Evolutionary conservation across 2,113 vertebrate genomes (phyloP).

Genomic region (Marmota flaviventris): DNA sequence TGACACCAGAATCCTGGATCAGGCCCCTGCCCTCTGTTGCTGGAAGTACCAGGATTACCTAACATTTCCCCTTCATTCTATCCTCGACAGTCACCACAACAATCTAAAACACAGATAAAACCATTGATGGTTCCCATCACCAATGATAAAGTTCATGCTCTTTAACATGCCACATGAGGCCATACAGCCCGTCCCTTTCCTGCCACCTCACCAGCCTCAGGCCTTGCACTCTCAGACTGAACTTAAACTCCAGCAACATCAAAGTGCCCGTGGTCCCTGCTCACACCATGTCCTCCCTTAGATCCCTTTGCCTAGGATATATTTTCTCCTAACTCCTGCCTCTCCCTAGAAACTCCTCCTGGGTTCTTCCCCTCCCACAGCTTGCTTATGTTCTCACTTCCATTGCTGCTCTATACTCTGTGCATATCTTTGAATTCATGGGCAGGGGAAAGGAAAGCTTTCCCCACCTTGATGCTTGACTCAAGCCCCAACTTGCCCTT

Average conservation of each 20-base stretch:
- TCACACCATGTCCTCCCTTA: fast-evolving
- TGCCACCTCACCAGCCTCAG: not conserved
- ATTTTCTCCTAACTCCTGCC: not conserved
- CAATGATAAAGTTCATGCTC: not conserved
- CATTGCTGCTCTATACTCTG: not conserved
- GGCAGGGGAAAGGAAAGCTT: not conserved
- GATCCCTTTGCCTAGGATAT: not conserved
- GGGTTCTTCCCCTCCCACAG: not conserved
- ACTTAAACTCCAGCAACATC: not conserved
- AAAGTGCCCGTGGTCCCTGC: not conserved
- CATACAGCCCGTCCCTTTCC: not conserved
- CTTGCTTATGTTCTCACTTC: not conserved
- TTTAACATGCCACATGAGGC: too few species aligned
- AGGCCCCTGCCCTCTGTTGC: not conserved
- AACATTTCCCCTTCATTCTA: not conserved
- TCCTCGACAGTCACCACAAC: not conserved
- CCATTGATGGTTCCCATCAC: not conserved
- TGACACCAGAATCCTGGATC: not conserved
- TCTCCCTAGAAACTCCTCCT: not conserved
- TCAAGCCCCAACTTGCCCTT: not conserved
- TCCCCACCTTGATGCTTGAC: not conserved
- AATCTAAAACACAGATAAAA: not conserved
- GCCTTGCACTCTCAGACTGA: not conserved
- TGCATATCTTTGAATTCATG: not conserved
- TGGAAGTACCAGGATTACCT: not conserved